These are phyloP conservation scores for Cerastoderma edule DNA, from an alignment of 2,888 invertebrate species.

Conservation along the genomic window DNA sequence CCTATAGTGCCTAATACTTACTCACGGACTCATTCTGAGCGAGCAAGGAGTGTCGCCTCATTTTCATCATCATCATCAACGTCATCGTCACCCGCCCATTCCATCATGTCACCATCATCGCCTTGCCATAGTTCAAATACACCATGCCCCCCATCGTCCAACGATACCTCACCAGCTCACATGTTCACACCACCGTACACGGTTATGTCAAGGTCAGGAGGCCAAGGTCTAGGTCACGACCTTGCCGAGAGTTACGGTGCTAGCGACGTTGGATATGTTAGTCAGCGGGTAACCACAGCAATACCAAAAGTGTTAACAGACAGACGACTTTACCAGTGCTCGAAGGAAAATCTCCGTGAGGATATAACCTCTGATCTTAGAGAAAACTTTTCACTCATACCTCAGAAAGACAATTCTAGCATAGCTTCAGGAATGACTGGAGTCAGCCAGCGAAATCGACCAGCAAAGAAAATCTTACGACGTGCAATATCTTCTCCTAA, in stretches of 20 bases:
- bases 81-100: conserved; percentile 50
- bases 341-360: conserved; percentile 39
- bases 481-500: conserved; percentile 70
- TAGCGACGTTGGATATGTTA: conserved; percentile 20
- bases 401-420: background rate
- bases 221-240: conserved; percentile 27
- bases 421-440: background rate
- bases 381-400: conserved; percentile 1
- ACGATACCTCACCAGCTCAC: conserved; percentile 45
- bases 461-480: conserved; percentile 71
- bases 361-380: background rate
- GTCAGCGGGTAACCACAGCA: conserved; percentile 18
- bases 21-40: conserved; percentile 49
- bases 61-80: conserved; percentile 46
- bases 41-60: conserved; percentile 39
- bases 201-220: conserved; percentile 2
- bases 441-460: conserved; percentile 35
- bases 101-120: conserved; percentile 46
- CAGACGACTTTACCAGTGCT: conserved; percentile 17
- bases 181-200: conserved; percentile 10
- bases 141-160: conserved; percentile 39
- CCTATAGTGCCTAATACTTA: conserved; percentile 58
- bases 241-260: conserved; percentile 29
- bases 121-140: conserved; percentile 41
- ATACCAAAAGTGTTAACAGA: conserved; percentile 30